A percentile compares a stretch with the other conserved stretches of the same genome.
phyloP scores from a whole-genome alignment of 1,140 invertebrate species.

The Apis dorsata region DNA sequence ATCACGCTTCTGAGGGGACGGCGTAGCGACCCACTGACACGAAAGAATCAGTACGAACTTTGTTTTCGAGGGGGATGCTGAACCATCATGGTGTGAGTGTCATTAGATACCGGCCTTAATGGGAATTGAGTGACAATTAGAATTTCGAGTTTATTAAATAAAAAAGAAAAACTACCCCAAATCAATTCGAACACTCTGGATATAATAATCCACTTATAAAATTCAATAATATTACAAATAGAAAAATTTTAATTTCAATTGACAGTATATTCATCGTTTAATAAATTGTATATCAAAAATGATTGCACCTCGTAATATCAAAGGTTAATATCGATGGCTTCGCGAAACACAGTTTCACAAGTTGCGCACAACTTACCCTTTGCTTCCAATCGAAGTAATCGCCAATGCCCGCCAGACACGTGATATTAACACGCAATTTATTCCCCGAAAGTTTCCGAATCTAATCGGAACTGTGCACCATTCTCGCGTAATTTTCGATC shows the following conservation, averaged over 20 bases:
- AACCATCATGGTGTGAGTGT: background rate
- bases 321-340: too few relatives aligned
- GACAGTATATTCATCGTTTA: too few relatives aligned
- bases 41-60: constrained; percentile 38
- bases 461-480: background rate
- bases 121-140: constrained; percentile 5
- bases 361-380: too few relatives aligned
- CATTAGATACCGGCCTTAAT: background rate
- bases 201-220: too few relatives aligned
- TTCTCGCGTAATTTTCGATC: constrained; percentile 7
- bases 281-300: too few relatives aligned
- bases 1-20: constrained; percentile 26
- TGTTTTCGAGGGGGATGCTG: background rate
- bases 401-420: background rate
- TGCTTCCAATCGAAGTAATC: background rate
- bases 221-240: too few relatives aligned
- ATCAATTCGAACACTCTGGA: too few relatives aligned
- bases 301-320: too few relatives aligned
- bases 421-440: constrained; percentile 16
- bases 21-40: constrained; percentile 27
- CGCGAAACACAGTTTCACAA: too few relatives aligned
- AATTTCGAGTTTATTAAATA: background rate
- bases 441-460: constrained; percentile 10
- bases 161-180: background rate
- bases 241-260: too few relatives aligned